Conservation (phyloP, 30 jellyfish, hydroid and myxozoan species). For the Aurelia sp. region DNA sequence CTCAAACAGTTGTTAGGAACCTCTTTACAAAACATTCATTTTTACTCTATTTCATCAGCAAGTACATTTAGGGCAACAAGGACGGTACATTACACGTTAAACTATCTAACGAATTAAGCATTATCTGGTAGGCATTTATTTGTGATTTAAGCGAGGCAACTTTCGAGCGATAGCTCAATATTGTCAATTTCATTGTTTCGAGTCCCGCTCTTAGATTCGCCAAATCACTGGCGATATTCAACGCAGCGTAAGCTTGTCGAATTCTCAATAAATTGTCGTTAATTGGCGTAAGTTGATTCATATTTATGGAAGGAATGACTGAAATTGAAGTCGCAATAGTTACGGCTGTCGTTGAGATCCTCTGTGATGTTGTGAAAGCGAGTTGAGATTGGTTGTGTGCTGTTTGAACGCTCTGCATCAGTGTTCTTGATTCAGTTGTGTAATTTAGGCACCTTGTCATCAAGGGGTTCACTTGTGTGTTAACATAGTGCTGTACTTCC, state of each 20-base stretch:
- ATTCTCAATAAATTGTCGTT: slow-evolving; percentile 35
- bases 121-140: slow-evolving; percentile 18
- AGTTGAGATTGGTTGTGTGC: slow-evolving; percentile 33
- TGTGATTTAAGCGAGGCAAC: slow-evolving; percentile 12
- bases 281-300: slow-evolving; percentile 47
- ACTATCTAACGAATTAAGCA: slow-evolving; percentile 15
- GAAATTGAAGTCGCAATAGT: slow-evolving; percentile 3
- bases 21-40: too few species aligned
- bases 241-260: slow-evolving; percentile 51
- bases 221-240: slow-evolving; percentile 37
- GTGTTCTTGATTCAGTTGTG: slow-evolving; percentile 30
- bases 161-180: slow-evolving; percentile 33
- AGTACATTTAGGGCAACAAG: slow-evolving; percentile 22
- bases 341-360: slow-evolving; percentile 17
- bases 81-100: slow-evolving; percentile 62
- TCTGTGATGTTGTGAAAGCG: slow-evolving; percentile 33
- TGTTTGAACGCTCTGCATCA: not conserved
- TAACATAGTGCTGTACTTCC: slow-evolving; percentile 53
- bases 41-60: too few species aligned
- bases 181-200: slow-evolving; percentile 7
- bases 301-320: slow-evolving; percentile 43
- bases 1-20: too few species aligned
- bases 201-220: slow-evolving; percentile 33
- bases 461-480: slow-evolving; percentile 38
- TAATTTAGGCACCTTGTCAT: slow-evolving; percentile 54